Evolutionary conservation across 1,140 invertebrate species (phyloP).

Genomic region (Cyclargus thomasi): DNA sequence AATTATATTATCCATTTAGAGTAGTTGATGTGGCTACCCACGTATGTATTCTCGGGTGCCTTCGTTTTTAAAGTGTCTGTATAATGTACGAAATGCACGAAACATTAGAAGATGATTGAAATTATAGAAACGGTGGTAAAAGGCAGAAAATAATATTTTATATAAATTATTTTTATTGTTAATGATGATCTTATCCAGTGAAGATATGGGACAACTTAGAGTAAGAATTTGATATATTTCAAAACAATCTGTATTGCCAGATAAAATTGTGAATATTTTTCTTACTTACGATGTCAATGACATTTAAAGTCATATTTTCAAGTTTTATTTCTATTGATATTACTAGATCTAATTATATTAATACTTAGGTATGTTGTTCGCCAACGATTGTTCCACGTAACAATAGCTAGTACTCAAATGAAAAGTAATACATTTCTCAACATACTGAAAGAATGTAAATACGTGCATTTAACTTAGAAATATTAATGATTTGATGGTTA

Average conservation of each 20-base stretch:
- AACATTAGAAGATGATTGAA: slow-evolving; percentile 76
- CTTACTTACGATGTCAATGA: slow-evolving; percentile 69
- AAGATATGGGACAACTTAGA: slow-evolving; percentile 65
- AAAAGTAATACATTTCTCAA: slow-evolving; percentile 50
- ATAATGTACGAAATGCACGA: slow-evolving; percentile 77
- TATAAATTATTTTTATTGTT: slow-evolving; percentile 71
- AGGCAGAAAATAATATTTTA: slow-evolving; percentile 59
- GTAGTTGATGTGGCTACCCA: slow-evolving; percentile 74
- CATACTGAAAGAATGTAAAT: slow-evolving; percentile 58
- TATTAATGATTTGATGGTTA: slow-evolving; percentile 60
- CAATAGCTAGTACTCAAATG: slow-evolving; percentile 51
- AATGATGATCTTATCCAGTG: slow-evolving; percentile 66
- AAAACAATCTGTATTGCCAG: slow-evolving; percentile 73
- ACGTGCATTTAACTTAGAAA: slow-evolving; percentile 68
- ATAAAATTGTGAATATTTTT: slow-evolving; percentile 75
- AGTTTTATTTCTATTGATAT: slow-evolving; percentile 63
- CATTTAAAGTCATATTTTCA: slow-evolving; percentile 67
- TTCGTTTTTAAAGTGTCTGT: slow-evolving; percentile 70
- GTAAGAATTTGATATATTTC: slow-evolving; percentile 64
- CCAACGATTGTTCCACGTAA: slow-evolving; percentile 48
- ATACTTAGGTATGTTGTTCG: slow-evolving; percentile 59
- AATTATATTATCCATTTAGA: slow-evolving; percentile 60
- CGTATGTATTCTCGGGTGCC: slow-evolving; percentile 70
- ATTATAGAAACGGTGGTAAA: slow-evolving; percentile 53
- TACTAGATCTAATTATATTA: slow-evolving; percentile 63